Conservation (phyloP, 2,113 vertebrate genomes). For the Athene noctua region DNA sequence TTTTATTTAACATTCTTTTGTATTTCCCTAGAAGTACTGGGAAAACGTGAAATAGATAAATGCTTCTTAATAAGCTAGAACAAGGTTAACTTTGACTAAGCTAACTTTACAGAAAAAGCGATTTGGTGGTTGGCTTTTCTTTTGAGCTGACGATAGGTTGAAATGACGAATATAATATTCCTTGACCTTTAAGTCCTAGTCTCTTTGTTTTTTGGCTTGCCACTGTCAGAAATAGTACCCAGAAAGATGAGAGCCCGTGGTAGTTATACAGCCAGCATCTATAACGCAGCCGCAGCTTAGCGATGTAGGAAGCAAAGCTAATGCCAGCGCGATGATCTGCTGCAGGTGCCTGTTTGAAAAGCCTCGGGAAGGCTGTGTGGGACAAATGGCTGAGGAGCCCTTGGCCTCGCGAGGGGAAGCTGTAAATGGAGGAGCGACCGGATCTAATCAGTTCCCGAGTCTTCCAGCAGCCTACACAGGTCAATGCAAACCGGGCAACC, state of each 20-base stretch:
- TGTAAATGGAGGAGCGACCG: background rate
- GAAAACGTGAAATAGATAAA: background rate
- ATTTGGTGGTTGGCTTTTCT: background rate
- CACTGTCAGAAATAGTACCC: background rate
- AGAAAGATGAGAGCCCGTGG: background rate
- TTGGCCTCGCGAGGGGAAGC: background rate
- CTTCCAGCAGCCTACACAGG: background rate
- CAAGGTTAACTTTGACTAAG: background rate
- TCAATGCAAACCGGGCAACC: background rate
- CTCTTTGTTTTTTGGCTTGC: background rate
- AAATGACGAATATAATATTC: background rate
- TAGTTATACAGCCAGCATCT: background rate
- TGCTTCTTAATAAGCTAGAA: background rate
- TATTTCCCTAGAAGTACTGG: background rate
- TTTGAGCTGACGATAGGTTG: background rate
- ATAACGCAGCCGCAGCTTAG: background rate
- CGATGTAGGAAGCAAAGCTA: background rate
- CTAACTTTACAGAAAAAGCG: background rate
- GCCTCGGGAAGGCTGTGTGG: background rate
- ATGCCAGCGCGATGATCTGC: background rate
- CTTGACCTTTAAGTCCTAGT: background rate
- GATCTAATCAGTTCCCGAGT: background rate
- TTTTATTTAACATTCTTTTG: background rate
- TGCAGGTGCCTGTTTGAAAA: background rate
- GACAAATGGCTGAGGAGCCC: background rate